Percentiles rank a stretch among this genome's conserved stretches.
Conservation (phyloP, 2,113 vertebrate species). For the Oreochromis aureus region DNA sequence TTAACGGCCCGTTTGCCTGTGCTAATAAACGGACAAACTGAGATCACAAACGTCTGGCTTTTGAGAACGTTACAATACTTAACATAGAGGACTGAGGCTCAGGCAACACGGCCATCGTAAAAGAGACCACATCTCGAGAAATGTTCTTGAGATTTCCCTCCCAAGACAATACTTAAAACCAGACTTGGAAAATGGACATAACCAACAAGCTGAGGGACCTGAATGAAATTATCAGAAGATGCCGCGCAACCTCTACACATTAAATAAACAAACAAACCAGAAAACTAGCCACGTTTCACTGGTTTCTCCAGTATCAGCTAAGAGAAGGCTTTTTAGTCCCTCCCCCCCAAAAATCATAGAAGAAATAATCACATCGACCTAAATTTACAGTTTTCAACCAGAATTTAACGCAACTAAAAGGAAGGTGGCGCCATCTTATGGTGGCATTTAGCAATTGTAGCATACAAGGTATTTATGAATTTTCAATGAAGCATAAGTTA, state of each 20-base stretch:
- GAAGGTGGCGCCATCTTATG: neutral
- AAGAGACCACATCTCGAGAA: neutral
- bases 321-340: neutral
- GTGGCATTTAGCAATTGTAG: neutral
- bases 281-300: neutral
- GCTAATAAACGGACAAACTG: too few relatives aligned
- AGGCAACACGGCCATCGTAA: neutral
- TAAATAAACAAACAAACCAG: neutral
- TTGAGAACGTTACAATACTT: too few relatives aligned
- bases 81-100: neutral
- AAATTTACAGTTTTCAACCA: neutral
- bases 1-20: too few relatives aligned
- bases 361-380: neutral
- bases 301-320: neutral
- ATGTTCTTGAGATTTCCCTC: neutral
- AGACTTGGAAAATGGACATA: neutral
- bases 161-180: neutral
- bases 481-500: neutral
- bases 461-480: neutral
- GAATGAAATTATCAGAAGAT: neutral
- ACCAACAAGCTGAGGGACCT: neutral
- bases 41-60: too few relatives aligned
- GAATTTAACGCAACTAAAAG: neutral
- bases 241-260: neutral
- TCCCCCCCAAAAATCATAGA: neutral